Base-by-base conservation (phyloP, 2,888 invertebrate genomes). In the Drosophila sordidapex region DNA sequence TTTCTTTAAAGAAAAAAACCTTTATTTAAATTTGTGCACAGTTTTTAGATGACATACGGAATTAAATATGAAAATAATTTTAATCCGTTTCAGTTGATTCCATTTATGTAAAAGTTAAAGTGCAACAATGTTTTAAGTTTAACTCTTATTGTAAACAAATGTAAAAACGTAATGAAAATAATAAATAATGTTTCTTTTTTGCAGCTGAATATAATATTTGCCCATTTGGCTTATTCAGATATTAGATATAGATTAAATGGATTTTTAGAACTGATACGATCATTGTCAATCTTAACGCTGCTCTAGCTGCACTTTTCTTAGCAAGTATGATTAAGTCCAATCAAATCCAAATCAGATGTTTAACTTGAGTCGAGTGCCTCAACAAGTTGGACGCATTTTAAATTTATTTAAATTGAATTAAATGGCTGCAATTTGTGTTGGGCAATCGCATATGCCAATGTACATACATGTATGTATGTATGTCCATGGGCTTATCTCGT, bases 401-500 rank as follows among this genome's bases (percentile, higher is more conserved):
- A 87, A 87, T 87, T 87, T 87, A 88, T 87, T 87, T 87, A 90
- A 87, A 87, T 87, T 87, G 87, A 87, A 87, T 87, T 87, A 87
- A 87, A 90, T 87, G 90, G 82, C 87, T 90, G 89, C 87, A 87
- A 87, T 90, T 85, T 87, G 80, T 74, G 71, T 70, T 74, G 75
- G 70, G 75, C 79, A 78, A 77, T 70, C 74, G 81, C 79, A 82
- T 73, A 74, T 65, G 68, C 78, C 80, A 71, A 77, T 53, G n/a
- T 10, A n/a, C 31, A 31, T 36, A 36, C 25, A 38, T 56, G 29
- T 29, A 8, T 56, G 56, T 40, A 29, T 40, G 56, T 40, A 29
- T 56, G 56, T 40, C 29, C 57, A 40, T 21, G 48, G 75, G 79
- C 56, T 73, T 63, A 79, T 78, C 57, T 75, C 54, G 51, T 61